Evolutionary conservation across 37 sponge, comb jelly and placozoan species (phyloP).

Genomic region (Amphimedon queenslandica): DNA sequence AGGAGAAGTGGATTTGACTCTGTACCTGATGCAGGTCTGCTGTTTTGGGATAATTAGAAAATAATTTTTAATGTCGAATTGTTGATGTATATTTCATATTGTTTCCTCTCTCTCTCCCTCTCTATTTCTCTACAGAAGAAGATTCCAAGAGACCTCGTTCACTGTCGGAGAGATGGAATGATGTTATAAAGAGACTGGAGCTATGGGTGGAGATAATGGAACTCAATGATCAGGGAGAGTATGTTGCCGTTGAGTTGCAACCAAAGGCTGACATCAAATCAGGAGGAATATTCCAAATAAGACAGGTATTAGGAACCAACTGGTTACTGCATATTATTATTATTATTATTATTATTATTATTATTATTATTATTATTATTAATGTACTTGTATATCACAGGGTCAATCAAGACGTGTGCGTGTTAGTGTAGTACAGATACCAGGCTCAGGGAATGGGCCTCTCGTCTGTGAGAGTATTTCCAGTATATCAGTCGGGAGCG

Average conservation of each 20-base stretch:
- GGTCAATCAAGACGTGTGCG: slow-evolving; percentile 90
- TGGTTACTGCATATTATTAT: background rate
- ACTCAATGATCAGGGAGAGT: slow-evolving; percentile 93
- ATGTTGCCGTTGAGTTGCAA: slow-evolving; percentile 87
- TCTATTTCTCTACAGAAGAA: too few relatives aligned
- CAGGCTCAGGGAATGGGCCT: slow-evolving; percentile 52
- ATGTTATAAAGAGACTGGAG: slow-evolving; percentile 65
- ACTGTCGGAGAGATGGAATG: slow-evolving; percentile 86
- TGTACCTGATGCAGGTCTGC: background rate
- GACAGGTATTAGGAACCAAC: slow-evolving; percentile 60
- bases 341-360: background rate
- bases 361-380: background rate
- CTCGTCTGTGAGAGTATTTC: slow-evolving; percentile 67
- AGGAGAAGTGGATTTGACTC: slow-evolving; percentile 68
- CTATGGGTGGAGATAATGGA: slow-evolving; percentile 97
- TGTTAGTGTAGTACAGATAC: slow-evolving; percentile 36
- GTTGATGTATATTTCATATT: too few relatives aligned
- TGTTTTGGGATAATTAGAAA: too few relatives aligned
- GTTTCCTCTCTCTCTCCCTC: too few relatives aligned
- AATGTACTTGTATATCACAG: slow-evolving; percentile 22
- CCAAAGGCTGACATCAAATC: slow-evolving; percentile 66
- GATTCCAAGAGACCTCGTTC: slow-evolving; percentile 64
- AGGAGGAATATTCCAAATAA: slow-evolving; percentile 92
- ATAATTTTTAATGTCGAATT: too few relatives aligned
- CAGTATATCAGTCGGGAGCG: slow-evolving; percentile 77